Base-by-base conservation (phyloP, 2,113 vertebrate genomes). In the Scalopus aquaticus region DNA sequence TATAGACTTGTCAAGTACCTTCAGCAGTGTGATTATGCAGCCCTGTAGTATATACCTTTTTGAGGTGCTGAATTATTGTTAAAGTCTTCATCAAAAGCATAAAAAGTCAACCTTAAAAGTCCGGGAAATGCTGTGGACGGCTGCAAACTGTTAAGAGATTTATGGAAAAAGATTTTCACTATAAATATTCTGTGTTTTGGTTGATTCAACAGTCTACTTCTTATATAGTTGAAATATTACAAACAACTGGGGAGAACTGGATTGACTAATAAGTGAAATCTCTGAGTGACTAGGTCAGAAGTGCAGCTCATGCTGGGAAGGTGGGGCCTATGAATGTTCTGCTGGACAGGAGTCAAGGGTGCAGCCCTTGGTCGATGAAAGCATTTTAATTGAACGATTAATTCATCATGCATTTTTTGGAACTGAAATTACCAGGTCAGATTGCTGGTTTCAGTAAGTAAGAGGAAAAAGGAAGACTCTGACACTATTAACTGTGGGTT, bases 41-140 rank as follows among this genome's bases (percentile, higher is more conserved):
- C 64, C 95, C 81, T 91, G 93, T 96, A 93, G 91, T 83, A 93
- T 24, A 64, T 28, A 60, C 88, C 58, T 96, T 92, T 95, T 58
- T 78, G 64, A 15, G 64, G 74, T 32, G 20, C 22, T 95, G 93
- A 93, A 62, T 95, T 91, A 92, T 2, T 94, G 9, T 80, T 84
- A 3, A 56, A 82, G 13, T 84, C 72, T 37, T 95, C 97, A 69
- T 79, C 37, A 42, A 74, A 79, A 35, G 35, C 39, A 20, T 1
- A 3, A 60, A 84, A 91, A 84, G 92, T 92, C 67, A 74, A 37
- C 37, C 89, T 97, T 78, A 82, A n/a, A 93, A 80, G 49, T 93
- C 91, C 44, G 79, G 7, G 77, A 12, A 93, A 79, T 30, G 62
- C 44, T 80, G 4, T n/a, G 1, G 85, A 86, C 0, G 6, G 69